phyloP scores from a whole-genome alignment of 92 coral and sea anemone genomes.

The Meandrina meandrites region DNA sequence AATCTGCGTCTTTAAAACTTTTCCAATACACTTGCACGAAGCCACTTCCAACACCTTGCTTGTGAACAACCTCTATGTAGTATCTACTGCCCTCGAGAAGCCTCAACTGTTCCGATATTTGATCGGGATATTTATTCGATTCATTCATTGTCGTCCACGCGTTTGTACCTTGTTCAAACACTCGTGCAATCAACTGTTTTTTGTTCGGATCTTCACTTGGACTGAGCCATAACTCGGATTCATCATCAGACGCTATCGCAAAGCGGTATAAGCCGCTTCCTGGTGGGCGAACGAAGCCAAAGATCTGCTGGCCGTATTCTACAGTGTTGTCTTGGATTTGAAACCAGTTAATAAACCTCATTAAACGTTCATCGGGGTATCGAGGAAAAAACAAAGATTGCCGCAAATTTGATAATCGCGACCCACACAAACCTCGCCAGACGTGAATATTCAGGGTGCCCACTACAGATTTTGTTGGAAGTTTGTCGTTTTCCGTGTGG shows the following conservation, averaged over 20 bases:
- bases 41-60: not conserved
- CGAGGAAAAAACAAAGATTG: too few species aligned
- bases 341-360: too few species aligned
- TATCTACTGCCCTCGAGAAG: not conserved
- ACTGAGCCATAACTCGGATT: constrained; percentile 24
- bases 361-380: too few species aligned
- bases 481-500: too few species aligned
- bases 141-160: constrained; percentile 12
- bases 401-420: too few species aligned
- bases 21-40: constrained; percentile 15
- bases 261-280: not conserved
- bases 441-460: too few species aligned
- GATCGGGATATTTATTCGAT: not conserved
- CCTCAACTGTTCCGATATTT: not conserved
- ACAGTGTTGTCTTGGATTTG: too few species aligned
- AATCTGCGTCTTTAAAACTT: not conserved
- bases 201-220: not conserved
- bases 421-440: too few species aligned
- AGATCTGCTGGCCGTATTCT: not conserved
- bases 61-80: constrained; percentile 6
- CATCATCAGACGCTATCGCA: constrained; percentile 17
- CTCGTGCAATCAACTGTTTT: constrained; percentile 2
- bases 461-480: too few species aligned
- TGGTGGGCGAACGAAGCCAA: not conserved
- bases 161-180: not conserved